Evolutionary conservation across 1,140 invertebrate genomes (phyloP).

Genomic region (Mylabris phalerata): DNA sequence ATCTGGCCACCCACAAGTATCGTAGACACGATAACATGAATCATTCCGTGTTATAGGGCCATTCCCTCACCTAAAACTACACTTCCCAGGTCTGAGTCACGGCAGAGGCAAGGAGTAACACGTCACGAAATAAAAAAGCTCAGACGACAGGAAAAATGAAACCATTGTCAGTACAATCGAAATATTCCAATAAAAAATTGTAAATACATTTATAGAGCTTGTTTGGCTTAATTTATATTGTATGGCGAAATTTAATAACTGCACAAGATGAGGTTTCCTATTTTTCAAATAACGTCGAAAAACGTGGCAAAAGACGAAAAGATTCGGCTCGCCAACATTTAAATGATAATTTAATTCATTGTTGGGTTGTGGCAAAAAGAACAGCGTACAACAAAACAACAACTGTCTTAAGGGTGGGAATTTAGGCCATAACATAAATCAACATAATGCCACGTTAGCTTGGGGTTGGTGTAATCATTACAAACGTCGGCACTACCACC

Average conservation of each 20-base stretch:
- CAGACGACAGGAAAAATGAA: too few relatives aligned
- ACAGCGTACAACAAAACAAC: conserved; percentile 9
- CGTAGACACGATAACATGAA: conserved; percentile 19
- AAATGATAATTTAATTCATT: conserved; percentile 15
- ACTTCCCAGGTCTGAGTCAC: conserved; percentile 13
- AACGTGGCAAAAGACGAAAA: not conserved
- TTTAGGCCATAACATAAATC: conserved; percentile 10
- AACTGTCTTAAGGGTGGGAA: conserved; percentile 5
- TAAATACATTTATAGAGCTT: too few relatives aligned
- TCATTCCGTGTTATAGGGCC: conserved; percentile 18
- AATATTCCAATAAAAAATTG: too few relatives aligned
- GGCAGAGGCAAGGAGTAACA: not conserved
- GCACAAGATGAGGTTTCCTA: too few relatives aligned
- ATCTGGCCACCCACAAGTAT: conserved; percentile 20
- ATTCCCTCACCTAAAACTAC: conserved; percentile 20
- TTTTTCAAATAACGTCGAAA: too few relatives aligned
- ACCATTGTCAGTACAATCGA: too few relatives aligned
- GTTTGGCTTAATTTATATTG: too few relatives aligned
- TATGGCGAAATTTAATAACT: too few relatives aligned
- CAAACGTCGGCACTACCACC: too few relatives aligned
- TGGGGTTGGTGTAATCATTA: too few relatives aligned
- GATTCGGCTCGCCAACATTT: not conserved
- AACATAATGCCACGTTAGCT: conserved; percentile 6
- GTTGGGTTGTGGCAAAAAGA: conserved; percentile 3
- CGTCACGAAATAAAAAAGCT: too few relatives aligned